These are phyloP conservation scores for Phalacrocorax aristotelis DNA, from an alignment of 2,113 vertebrate genomes.

Conservation along the genomic window DNA sequence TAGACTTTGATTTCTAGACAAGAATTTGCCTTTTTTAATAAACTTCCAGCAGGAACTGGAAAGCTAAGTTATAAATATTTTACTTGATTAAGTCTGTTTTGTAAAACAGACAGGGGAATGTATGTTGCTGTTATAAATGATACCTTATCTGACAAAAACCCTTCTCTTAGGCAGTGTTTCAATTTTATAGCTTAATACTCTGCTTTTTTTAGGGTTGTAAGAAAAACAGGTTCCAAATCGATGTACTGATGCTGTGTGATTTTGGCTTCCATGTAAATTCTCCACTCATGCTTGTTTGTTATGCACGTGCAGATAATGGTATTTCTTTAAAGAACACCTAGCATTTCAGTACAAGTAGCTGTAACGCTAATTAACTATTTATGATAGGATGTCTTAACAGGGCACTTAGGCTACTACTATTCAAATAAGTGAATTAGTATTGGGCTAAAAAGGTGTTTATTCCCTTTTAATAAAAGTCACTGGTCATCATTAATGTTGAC, in stretches of 20 bases:
- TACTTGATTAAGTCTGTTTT: slow-evolving; percentile 20
- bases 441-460: slow-evolving; percentile 25
- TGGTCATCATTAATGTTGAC: neutral
- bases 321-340: neutral
- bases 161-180: neutral
- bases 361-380: slow-evolving; percentile 22
- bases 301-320: neutral
- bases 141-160: neutral
- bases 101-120: neutral
- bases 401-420: neutral
- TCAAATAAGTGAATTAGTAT: neutral
- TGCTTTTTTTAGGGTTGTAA: neutral
- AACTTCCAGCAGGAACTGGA: neutral
- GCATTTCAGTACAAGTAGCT: neutral
- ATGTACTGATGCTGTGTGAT: neutral
- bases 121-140: neutral
- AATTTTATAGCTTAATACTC: neutral
- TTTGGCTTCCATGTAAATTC: neutral
- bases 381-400: neutral
- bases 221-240: neutral
- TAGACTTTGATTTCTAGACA: slow-evolving; percentile 16
- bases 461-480: slow-evolving; percentile 13
- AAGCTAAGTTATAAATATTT: slow-evolving; percentile 40
- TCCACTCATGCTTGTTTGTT: neutral
- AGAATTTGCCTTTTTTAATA: neutral